Evolutionary conservation across 2,888 invertebrate species (phyloP), one percentile per base, ranked within the genome.

Genomic region (Philereme transversata): DNA sequence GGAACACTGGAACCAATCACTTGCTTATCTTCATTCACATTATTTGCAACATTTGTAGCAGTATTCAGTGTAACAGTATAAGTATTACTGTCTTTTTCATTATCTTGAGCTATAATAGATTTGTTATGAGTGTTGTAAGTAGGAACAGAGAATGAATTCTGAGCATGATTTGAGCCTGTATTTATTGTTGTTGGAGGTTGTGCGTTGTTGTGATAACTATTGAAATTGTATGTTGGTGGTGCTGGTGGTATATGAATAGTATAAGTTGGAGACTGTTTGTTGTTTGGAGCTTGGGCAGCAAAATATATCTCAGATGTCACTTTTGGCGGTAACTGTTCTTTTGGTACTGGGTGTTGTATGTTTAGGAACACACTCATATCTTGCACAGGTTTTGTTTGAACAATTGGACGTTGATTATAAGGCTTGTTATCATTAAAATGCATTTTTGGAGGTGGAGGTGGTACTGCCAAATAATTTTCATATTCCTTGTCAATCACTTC

Each of bases 251-350:
- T 83, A 44, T 87, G 87, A 52, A 93, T 80, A 9, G 88, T 91
- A 67, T 89, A 92, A 0, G 88, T 87, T 41, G 89, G 82, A 56
- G 86, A 83, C 4, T 87, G 86, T 45, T 87, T 84, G 60, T 76
- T 84, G 57, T 81, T 85, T 51, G 88, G 84, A 56, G 84, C 76
- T 73, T 92, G 90, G 43, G 92, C 83, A 51, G 93, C 93, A 65
- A 87, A 93, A 68, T 93, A 93, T 60, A 93, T 85, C 75, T 93
- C 93, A 34, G 93, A 93, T 6, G 93, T 93, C 9, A 93, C 86
- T 79, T 91, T 93, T 4, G 89, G 88, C 10, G 89, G 90, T 40
- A 76, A 57, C 62, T 86, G 82, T 51, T 88, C 86, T 51, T 81
- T 81, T 4, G 90, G 84, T 48, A 89, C 76, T 34, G 90, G 90